Base-by-base conservation (phyloP, 2,797 vertebrate genomes). In the Pipistrellus pygmaeus region DNA sequence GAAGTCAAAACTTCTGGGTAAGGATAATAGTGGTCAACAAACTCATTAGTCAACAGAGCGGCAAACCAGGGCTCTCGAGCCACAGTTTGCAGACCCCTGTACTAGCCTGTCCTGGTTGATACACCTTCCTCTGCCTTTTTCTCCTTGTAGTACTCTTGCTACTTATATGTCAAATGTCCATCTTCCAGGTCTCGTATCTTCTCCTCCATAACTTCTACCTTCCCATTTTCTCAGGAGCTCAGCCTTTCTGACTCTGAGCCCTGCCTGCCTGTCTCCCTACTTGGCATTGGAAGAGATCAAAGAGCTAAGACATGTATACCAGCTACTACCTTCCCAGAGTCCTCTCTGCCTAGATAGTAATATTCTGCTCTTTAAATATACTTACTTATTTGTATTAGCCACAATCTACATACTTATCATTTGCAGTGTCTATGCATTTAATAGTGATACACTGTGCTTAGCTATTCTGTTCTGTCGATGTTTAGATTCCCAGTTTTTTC, bases 401-500 rank as follows among this genome's bases (percentile, higher is more conserved):
- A 75, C 41, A 62, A 46, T 87, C n/a, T 69, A 68, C 27, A 81
- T 5, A 71, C 8, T 27, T 73, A 14, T 71, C 73, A 66, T 85
- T 72, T 88, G 78, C 60, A 72, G 53, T 27, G 60, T 55, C 72
- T 93, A 32, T 38, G 8, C 32, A 69, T 92, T 90, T 57, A 62
- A 93, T 23, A 88, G 35, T 69, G 68, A 44, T 35, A 82, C 4
- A 68, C 2, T 85, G 38, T 84, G 62, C 32, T 88, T 96, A 81
- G 46, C n/a, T 78, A 81, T 91, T 75, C 91, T 89, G 32, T 91
- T 91, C 66, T 60, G 57, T 27, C 41, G 32, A 75, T 64, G 14
- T 71, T 32, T 86, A 27, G 83, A 88, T 46, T 92, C 53, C 35
- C 75, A 80, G 25, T 75, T 91, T 88, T 88, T 85, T 85, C 72